Percentiles rank a stretch among this genome's conserved stretches.
Evolutionary conservation across 2,113 vertebrate species (phyloP).

Genomic region (Neodon shergylaensis): DNA sequence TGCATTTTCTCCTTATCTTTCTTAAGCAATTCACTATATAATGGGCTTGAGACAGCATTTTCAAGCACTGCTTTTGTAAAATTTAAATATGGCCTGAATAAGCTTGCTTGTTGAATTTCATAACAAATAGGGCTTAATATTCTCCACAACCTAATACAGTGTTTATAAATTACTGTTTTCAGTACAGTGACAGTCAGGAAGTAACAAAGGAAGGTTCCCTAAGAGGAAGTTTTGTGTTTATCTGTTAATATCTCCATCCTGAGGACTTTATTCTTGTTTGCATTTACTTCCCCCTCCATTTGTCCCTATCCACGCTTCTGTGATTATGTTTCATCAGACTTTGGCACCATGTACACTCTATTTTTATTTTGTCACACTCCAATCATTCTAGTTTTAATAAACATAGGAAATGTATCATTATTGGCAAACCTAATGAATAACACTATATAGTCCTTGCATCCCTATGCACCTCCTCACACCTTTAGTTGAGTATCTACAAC

Average conservation of each 20-base stretch:
- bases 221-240: background rate
- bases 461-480: rapidly evolving
- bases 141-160: background rate
- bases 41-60: background rate
- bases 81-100: slow-evolving; percentile 30
- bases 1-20: background rate
- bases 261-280: background rate
- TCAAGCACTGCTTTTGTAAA: background rate
- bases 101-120: slow-evolving; percentile 27
- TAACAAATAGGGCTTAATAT: background rate
- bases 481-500: background rate
- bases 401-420: background rate
- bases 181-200: background rate
- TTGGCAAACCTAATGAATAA: background rate
- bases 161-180: background rate
- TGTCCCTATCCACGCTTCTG: background rate
- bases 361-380: background rate
- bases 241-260: background rate
- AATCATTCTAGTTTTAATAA: background rate
- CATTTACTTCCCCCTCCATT: background rate
- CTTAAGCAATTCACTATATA: background rate
- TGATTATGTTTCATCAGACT: background rate
- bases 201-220: background rate
- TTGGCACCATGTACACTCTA: background rate
- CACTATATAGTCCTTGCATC: background rate